phyloP scores from a whole-genome alignment of 2,797 vertebrate species.

The Pseudochirops cupreus region DNA sequence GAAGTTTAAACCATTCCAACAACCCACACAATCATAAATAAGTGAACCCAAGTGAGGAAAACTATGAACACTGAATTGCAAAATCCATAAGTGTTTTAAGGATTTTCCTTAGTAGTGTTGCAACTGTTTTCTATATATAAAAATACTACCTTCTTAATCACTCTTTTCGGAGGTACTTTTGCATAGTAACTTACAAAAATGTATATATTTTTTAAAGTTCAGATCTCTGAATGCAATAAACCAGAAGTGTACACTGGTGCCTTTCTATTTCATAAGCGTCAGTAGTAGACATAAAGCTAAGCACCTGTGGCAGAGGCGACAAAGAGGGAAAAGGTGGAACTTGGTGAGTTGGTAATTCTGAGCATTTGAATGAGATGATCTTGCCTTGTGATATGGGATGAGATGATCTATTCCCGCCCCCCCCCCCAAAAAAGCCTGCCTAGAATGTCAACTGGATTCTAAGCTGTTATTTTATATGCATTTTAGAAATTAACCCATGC shows the following conservation, averaged over 20 bases:
- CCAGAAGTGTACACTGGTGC: background rate
- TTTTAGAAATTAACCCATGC: background rate
- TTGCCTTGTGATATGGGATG: background rate
- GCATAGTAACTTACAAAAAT: background rate
- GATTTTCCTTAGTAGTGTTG: constrained; percentile 35
- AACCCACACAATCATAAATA: constrained; percentile 4
- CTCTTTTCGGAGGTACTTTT: background rate
- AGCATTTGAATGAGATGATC: background rate
- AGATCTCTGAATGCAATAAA: background rate
- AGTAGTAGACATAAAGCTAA: background rate
- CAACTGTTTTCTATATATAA: background rate
- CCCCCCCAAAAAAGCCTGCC: background rate
- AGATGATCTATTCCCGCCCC: background rate
- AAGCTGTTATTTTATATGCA: background rate
- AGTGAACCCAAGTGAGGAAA: constrained; percentile 16
- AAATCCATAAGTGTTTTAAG: constrained; percentile 45
- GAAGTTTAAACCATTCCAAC: background rate
- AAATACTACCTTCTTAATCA: constrained; percentile 41
- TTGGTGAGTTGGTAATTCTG: background rate
- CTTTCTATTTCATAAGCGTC: background rate
- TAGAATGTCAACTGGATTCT: background rate
- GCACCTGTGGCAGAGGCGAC: background rate
- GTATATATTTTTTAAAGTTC: background rate
- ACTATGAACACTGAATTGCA: constrained; percentile 9
- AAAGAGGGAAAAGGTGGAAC: background rate